Percentiles rank a stretch among this genome's conserved stretches.
Evolutionary conservation across 2,113 vertebrate genomes (phyloP).

Genomic region (Astatoreochromis straeleni): DNA sequence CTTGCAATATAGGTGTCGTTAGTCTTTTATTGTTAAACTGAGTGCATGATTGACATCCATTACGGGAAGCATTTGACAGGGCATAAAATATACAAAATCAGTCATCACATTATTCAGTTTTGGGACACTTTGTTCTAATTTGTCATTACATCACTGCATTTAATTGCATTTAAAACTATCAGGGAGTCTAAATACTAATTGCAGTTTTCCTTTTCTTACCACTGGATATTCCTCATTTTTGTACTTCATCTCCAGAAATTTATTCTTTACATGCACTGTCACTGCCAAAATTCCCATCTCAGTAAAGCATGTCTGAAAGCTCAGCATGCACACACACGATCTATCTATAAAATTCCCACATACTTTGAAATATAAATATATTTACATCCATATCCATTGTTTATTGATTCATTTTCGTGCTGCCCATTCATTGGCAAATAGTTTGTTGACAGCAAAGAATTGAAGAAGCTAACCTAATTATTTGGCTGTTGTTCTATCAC

Average conservation of each 20-base stretch:
- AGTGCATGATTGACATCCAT: not conserved
- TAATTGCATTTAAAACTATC: not conserved
- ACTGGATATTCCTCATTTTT: not conserved
- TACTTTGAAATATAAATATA: not conserved
- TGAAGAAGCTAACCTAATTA: not conserved
- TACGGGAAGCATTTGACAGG: not conserved
- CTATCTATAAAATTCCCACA: not conserved
- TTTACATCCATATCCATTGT: not conserved
- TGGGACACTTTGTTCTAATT: not conserved
- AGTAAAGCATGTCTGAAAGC: not conserved
- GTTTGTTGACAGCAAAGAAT: slow-evolving; percentile 11
- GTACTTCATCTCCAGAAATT: fast-evolving
- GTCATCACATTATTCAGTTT: not conserved
- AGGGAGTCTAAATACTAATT: not conserved
- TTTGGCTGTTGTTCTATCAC: not conserved
- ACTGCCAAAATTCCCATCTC: not conserved
- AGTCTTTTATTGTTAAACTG: not conserved
- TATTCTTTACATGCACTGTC: not conserved
- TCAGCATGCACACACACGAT: not conserved
- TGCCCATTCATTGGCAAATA: slow-evolving; percentile 6
- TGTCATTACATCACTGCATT: not conserved
- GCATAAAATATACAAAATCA: not conserved
- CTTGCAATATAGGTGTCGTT: not conserved
- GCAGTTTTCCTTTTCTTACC: not conserved
- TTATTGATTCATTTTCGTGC: not conserved